Base-by-base conservation (phyloP, 2,113 vertebrate genomes). In the Emberiza fucata region DNA sequence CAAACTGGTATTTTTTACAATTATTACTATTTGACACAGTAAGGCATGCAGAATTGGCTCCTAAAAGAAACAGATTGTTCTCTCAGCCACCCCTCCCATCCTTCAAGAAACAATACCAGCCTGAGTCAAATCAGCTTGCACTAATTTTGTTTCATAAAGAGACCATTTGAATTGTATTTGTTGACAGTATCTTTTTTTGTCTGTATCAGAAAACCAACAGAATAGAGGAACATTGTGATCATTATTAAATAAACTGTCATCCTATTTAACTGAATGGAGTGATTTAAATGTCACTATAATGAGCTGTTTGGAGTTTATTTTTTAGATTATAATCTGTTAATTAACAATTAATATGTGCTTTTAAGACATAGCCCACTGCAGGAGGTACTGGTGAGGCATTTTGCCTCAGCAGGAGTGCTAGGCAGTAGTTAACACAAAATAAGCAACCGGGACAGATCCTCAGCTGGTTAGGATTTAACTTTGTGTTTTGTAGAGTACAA, bases 281-380 rank as follows among this genome's bases (percentile, higher is more conserved):
- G 35, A 86, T 86, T 97, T 91, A 94, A 95, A 94, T 94, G 86
- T 95, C 94, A 96, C 28, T 42, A 60, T 81, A 95, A 94, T 76
- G 39, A 91, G 80, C 60, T 96, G 86, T 89, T 95, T 94, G 84
- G 39, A 93, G 82, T 92, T 94, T 92, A 89, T 92, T 95, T 95
- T 95, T 94, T 24, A 83, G 93, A 88, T 94, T 93, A 56, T 91
- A 95, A 96, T 93, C 82, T 95, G 76, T 95, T 96, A 96, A 97
- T 97, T 96, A 96, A 92, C 12, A 1, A 92, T 77, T 95, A 95
- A 92, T 92, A n/a, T 68, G 56, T 88, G 81, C 76, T 94, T 96
- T 96, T 94, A 95, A 96, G 95, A 86, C 88, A 86, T 17, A 92
- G 78, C 64, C 93, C 87, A 70, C 93, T 68, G 88, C 92, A 93